phyloP scores from a whole-genome alignment of 2,888 invertebrate genomes.

The Crossocerus cetratus region DNA sequence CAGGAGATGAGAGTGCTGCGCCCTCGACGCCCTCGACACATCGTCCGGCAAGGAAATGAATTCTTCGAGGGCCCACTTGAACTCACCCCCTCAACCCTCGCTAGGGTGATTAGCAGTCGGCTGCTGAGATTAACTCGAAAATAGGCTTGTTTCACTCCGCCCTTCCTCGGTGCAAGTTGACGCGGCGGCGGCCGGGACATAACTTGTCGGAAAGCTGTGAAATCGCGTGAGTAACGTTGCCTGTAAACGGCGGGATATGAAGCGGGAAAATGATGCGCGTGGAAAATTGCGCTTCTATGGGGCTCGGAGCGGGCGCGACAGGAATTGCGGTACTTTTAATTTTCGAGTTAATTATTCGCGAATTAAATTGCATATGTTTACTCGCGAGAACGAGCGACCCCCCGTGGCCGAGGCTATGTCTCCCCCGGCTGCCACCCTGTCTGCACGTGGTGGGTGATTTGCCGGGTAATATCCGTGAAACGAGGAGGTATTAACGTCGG shows the following conservation, averaged over 20 bases:
- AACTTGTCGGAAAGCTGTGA: not conserved
- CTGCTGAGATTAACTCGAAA: not conserved
- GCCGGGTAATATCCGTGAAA: conserved; percentile 41
- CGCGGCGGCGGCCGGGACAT: conserved; percentile 10
- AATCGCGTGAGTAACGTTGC: conserved; percentile 16
- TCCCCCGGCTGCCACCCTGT: conserved; percentile 11
- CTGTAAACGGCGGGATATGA: conserved; percentile 14
- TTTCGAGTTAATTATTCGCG: conserved; percentile 49
- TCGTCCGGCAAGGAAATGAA: not conserved
- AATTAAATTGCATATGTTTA: conserved; percentile 45
- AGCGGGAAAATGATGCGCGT: conserved; percentile 20
- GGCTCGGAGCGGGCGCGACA: not conserved
- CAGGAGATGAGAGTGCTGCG: conserved; percentile 8
- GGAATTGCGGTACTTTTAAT: conserved; percentile 48
- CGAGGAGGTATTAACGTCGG: not conserved
- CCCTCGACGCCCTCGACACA: not conserved
- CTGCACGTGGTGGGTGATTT: conserved; percentile 16
- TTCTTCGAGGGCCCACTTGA: not conserved
- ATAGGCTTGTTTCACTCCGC: not conserved
- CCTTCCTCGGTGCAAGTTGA: not conserved
- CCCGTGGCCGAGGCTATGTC: too few species aligned
- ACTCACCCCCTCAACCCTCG: not conserved
- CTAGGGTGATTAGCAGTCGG: not conserved
- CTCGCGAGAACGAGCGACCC: too few species aligned
- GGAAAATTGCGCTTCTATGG: conserved; percentile 12